Evolutionary conservation across 2,888 invertebrate genomes (phyloP), one percentile per base, ranked within the genome.

Genomic region (Pyrocoelia pectoralis): DNA sequence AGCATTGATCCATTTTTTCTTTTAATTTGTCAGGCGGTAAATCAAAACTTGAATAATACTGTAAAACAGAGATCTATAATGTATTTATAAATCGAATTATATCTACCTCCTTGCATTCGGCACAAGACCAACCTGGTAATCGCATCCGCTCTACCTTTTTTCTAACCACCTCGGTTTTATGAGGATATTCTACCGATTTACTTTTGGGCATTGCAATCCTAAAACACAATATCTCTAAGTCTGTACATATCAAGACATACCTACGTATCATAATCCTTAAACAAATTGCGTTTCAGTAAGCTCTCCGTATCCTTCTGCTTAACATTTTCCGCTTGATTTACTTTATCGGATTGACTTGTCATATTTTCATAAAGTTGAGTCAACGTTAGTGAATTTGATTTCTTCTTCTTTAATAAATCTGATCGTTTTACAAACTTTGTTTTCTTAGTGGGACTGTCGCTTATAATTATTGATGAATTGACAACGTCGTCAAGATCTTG

Each of bases 1-100:
- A 84, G 74, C 85, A 85, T 28, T 76, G 72, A 70, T 84, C 79
- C 73, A 80, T 79, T 43, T 77, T 74, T 56, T 77, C 74, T 68
- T 79, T 71, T 15, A 82, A 61, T 72, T 84, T 80, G 46, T 78
- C 73, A 1, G 80, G 75, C 1, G 80, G 68, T 28, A 83, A 70
- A 50, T 76, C 71, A 54, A 64, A 52, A 15, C 74, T 73, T 61
- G 77, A 68, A n/a, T 70, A 69, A 60, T 71, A 64, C 63, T 81
- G n/a, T n/a, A 80, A 66, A 79, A 82, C 79, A 79, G 67, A n/a
- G n/a, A n/a, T n/a, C n/a, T n/a, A n/a, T n/a, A n/a, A n/a, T n/a
- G n/a, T n/a, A n/a, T n/a, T n/a, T n/a, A n/a, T n/a, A n/a, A n/a
- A n/a, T n/a, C n/a, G n/a, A n/a, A n/a, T n/a, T n/a, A n/a, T n/a